Conservation (phyloP, 2,797 vertebrate genomes). For the Sandelia bainsii region DNA sequence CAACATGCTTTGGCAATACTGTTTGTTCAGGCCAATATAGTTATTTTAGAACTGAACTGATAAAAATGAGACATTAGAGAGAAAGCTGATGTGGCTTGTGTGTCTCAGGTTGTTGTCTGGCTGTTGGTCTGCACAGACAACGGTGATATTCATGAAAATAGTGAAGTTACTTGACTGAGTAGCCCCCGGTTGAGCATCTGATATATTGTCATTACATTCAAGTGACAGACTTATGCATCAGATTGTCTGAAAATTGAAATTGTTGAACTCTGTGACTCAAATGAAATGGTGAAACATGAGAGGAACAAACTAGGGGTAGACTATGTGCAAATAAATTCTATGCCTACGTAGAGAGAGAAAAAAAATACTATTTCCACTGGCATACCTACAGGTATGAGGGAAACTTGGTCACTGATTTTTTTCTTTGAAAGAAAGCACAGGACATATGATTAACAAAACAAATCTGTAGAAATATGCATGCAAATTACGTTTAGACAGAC, state of each 20-base stretch:
- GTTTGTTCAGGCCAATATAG: background rate
- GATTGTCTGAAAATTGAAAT: no score
- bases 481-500: background rate
- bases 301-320: background rate
- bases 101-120: background rate
- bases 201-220: background rate
- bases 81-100: background rate
- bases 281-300: no score
- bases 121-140: no score
- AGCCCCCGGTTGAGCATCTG: background rate
- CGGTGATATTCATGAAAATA: background rate
- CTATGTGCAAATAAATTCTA: background rate
- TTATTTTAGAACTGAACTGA: background rate
- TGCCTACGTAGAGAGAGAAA: background rate
- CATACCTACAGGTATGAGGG: background rate
- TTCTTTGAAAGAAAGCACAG: background rate
- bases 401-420: no score
- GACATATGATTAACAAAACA: background rate
- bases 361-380: background rate
- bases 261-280: background rate
- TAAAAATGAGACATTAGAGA: background rate
- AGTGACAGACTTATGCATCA: no score
- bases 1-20: conserved; percentile 23
- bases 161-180: background rate
- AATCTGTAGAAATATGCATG: background rate